phyloP scores from a whole-genome alignment of 2,113 vertebrate genomes.

The Sapajus apella region DNA sequence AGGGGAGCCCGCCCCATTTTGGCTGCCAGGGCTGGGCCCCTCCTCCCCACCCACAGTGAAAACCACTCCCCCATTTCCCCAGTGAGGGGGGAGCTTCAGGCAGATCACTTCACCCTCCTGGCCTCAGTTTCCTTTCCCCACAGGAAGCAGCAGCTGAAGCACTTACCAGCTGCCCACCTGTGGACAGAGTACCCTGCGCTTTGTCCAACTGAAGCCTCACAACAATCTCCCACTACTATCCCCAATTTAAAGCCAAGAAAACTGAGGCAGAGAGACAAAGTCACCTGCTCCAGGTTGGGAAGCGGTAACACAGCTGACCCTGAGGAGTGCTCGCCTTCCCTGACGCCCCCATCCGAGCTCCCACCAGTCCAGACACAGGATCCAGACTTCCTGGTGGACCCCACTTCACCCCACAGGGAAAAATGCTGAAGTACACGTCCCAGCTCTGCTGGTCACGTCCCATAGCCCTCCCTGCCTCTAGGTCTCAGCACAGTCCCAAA shows the following conservation, averaged over 20 bases:
- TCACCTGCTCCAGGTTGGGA: background rate
- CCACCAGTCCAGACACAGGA: background rate
- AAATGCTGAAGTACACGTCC: background rate
- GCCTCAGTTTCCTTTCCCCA: background rate
- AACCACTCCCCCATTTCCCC: background rate
- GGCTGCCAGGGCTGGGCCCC: background rate
- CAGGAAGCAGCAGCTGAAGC: background rate
- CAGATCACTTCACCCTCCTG: background rate
- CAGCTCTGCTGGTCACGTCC: background rate
- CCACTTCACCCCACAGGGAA: background rate
- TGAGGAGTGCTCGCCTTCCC: background rate
- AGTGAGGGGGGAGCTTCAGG: background rate
- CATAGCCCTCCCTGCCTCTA: too few species aligned
- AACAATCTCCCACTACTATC: rapidly evolving
- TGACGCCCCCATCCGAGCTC: too few species aligned
- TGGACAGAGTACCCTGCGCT: rapidly evolving
- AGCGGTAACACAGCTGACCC: rapidly evolving
- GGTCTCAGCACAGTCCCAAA: background rate
- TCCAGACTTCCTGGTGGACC: background rate
- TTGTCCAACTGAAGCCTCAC: too few species aligned
- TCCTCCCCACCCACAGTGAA: rapidly evolving
- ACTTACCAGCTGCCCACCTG: background rate
- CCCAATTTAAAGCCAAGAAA: background rate
- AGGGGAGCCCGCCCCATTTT: background rate
- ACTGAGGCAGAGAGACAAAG: background rate